Evolutionary conservation across 2,797 vertebrate species (phyloP).

Genomic region (Anguilla anguilla): DNA sequence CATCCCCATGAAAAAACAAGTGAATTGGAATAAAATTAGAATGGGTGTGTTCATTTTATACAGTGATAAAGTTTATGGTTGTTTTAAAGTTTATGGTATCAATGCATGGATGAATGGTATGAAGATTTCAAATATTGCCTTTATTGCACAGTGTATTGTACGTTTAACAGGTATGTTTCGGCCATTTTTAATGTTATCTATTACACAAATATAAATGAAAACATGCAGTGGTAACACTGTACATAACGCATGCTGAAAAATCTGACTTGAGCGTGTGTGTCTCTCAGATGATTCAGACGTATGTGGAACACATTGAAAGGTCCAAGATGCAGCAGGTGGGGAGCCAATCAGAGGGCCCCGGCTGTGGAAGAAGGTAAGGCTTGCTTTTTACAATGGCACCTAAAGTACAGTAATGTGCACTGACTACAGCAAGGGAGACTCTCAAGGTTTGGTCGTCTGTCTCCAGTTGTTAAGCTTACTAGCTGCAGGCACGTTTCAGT

Average conservation of each 20-base stretch:
- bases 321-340: slow-evolving; percentile 86
- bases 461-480: neutral
- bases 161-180: neutral
- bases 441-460: too few species aligned
- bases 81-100: neutral
- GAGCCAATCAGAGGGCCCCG: slow-evolving; percentile 25
- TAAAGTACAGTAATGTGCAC: neutral
- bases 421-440: neutral
- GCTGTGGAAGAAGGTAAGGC: slow-evolving; percentile 32
- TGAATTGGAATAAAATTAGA: neutral
- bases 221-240: neutral
- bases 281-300: slow-evolving; percentile 96
- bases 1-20: neutral
- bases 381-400: neutral
- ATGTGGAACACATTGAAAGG: slow-evolving; percentile 95
- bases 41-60: neutral
- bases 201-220: neutral
- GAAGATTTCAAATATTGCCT: neutral
- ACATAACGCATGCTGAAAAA: neutral
- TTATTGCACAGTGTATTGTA: neutral
- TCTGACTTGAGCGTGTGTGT: slow-evolving; percentile 24
- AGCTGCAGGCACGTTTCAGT: neutral
- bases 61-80: neutral
- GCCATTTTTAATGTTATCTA: neutral
- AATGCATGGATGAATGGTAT: neutral